Percentiles rank a stretch among this genome's conserved stretches.
phyloP scores from a whole-genome alignment of 2,797 vertebrate species.

The Bucorvus abyssinicus region DNA sequence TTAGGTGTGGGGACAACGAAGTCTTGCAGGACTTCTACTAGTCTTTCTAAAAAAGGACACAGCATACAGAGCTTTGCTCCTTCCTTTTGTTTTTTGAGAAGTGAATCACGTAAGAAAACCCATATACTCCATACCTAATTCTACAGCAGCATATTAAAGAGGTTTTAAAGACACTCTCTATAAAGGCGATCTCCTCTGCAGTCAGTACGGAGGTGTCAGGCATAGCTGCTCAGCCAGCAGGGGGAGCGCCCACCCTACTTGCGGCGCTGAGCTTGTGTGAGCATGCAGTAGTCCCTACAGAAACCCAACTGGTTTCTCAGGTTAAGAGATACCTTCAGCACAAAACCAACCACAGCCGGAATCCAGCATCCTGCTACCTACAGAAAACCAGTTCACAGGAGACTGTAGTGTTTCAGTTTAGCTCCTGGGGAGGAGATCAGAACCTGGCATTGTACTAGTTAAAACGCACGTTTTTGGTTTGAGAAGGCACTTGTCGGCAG shows the following conservation, averaged over 20 bases:
- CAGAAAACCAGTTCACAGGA: neutral
- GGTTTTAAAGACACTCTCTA: neutral
- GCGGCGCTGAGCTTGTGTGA: neutral
- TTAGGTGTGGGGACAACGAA: neutral
- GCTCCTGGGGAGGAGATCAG: too few species aligned
- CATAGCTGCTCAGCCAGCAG: neutral
- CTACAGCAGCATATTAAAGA: neutral
- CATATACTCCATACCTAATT: neutral
- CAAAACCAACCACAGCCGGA: neutral
- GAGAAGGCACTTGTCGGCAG: neutral
- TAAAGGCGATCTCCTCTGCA: rapidly evolving
- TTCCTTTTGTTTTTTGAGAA: neutral
- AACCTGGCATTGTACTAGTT: neutral
- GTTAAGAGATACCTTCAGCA: neutral
- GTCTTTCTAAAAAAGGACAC: neutral
- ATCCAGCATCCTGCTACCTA: neutral
- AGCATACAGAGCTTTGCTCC: neutral
- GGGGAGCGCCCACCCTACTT: neutral
- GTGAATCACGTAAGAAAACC: rapidly evolving
- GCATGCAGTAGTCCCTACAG: neutral
- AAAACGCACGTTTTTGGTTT: neutral
- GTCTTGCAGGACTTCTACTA: neutral
- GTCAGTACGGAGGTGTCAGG: rapidly evolving
- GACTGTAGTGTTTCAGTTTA: neutral
- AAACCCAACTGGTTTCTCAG: neutral